Evolutionary conservation across 2,797 vertebrate species (phyloP).

Genomic region (Chloroceryle inda): DNA sequence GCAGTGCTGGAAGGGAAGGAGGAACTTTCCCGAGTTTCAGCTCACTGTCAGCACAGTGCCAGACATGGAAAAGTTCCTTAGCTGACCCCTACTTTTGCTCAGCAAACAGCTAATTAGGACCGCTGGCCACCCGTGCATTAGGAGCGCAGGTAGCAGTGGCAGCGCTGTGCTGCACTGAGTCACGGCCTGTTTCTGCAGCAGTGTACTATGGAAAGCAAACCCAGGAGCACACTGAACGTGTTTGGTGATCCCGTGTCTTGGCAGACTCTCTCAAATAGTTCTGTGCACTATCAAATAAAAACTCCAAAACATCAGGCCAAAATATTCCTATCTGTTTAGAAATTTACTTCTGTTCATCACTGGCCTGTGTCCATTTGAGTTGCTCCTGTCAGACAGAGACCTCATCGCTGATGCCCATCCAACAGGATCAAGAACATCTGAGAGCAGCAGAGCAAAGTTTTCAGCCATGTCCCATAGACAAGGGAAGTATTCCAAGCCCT

Average conservation of each 20-base stretch:
- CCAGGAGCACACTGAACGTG: neutral
- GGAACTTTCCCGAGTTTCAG: neutral
- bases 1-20: neutral
- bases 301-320: neutral
- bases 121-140: neutral
- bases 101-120: neutral
- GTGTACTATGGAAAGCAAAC: neutral
- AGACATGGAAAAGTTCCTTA: neutral
- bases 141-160: neutral
- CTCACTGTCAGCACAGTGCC: neutral
- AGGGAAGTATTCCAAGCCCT: neutral
- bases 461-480: neutral
- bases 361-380: neutral
- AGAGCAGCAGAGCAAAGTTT: neutral
- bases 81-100: neutral
- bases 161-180: neutral
- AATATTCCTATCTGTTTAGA: neutral
- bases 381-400: neutral
- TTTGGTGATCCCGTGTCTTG: neutral
- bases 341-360: neutral
- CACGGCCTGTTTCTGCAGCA: fast-evolving
- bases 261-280: neutral
- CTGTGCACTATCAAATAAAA: neutral
- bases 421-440: neutral
- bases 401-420: neutral